phyloP scores from a whole-genome alignment of 1,140 invertebrate species.

The Akabosia matsudoensis region DNA sequence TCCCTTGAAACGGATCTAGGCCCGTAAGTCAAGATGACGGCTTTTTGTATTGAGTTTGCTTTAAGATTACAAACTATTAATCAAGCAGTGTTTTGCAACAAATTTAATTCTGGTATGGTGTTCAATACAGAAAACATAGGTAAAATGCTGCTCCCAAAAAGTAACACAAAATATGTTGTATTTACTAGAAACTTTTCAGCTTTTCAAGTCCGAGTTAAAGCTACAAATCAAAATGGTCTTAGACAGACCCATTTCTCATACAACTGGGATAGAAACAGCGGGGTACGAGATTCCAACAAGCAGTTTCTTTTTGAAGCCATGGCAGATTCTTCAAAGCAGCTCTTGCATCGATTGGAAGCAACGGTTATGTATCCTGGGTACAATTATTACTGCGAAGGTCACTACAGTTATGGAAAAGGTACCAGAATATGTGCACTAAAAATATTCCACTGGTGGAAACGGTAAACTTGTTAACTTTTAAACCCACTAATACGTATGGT shows the following conservation, averaged over 20 bases:
- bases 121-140: no score
- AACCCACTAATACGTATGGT: no score
- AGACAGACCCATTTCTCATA: slow-evolving; percentile 33
- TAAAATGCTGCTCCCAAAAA: no score
- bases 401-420: slow-evolving; percentile 1
- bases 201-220: slow-evolving; percentile 33
- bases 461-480: no score
- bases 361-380: neutral
- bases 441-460: no score
- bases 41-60: neutral
- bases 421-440: no score
- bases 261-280: slow-evolving; percentile 39
- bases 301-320: slow-evolving; percentile 32
- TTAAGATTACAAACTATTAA: neutral
- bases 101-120: no score
- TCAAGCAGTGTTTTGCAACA: no score
- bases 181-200: slow-evolving; percentile 38
- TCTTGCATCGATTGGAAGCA: slow-evolving; percentile 21
- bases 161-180: slow-evolving; percentile 17
- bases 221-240: slow-evolving; percentile 35
- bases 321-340: slow-evolving; percentile 23
- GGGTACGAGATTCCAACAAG: slow-evolving; percentile 22
- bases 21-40: neutral
- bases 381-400: neutral
- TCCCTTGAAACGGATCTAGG: slow-evolving; percentile 16